A percentile compares a stretch with the other conserved stretches of the same genome.
Conservation (phyloP, 2,888 invertebrate genomes). For the Euzophera pinguis region DNA sequence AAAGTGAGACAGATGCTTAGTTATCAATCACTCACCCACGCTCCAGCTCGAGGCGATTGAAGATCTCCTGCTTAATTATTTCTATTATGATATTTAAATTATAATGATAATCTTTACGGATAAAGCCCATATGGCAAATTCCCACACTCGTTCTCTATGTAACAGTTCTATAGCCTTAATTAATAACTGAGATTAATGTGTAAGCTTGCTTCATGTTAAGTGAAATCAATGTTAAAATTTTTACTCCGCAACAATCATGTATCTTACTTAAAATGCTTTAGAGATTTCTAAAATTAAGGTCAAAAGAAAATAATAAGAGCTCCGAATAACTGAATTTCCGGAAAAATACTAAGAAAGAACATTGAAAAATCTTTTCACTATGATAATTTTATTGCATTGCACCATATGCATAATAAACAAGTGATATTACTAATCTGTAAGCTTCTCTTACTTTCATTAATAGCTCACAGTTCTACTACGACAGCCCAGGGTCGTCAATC, state of each 20-base stretch:
- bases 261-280: no score
- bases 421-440: constrained; percentile 9
- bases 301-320: no score
- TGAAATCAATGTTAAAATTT: background rate
- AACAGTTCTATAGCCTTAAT: constrained; percentile 44
- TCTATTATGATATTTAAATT: constrained; percentile 78
- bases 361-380: background rate
- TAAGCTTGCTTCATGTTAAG: background rate
- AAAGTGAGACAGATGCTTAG: constrained; percentile 46
- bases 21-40: constrained; percentile 76
- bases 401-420: constrained; percentile 4
- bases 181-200: constrained; percentile 30
- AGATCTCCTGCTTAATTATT: constrained; percentile 74
- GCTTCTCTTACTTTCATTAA: constrained; percentile 37
- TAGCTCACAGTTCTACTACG: constrained; percentile 48
- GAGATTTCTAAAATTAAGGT: no score
- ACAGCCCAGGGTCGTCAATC: constrained; percentile 62
- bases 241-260: no score
- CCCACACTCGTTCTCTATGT: constrained; percentile 52
- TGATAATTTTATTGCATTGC: background rate
- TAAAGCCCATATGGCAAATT: constrained; percentile 58
- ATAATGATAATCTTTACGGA: constrained; percentile 60
- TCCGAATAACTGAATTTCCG: no score
- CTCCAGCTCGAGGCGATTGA: constrained; percentile 67
- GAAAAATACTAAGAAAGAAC: background rate